These are phyloP conservation scores for Epinotia demarniana DNA, from an alignment of 2,888 invertebrate species.

Conservation along the genomic window DNA sequence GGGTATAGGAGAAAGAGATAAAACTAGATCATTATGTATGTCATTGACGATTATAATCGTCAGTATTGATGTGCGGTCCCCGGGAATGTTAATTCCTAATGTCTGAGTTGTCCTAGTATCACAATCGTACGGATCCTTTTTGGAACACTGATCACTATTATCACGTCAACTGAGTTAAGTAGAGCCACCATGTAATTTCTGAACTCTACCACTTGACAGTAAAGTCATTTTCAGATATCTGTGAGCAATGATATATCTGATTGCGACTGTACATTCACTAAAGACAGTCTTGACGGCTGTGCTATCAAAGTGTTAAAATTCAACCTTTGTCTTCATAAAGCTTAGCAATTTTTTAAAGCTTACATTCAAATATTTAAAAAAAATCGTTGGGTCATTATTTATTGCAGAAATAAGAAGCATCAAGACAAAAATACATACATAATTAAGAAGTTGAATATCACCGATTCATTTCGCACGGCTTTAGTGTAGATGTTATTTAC, in stretches of 20 bases:
- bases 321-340: no score
- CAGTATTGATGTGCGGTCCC: not conserved
- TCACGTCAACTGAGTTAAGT: no score
- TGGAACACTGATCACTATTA: no score
- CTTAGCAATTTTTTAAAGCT: not conserved
- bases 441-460: not conserved
- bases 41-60: no score
- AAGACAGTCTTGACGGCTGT: not conserved
- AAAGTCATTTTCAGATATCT: no score
- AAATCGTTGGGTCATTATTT: constrained; percentile 1
- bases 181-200: no score
- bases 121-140: not conserved
- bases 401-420: not conserved
- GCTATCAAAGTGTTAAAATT: not conserved
- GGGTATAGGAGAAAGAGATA: no score
- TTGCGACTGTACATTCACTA: not conserved
- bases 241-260: no score
- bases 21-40: no score
- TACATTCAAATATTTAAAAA: not conserved
- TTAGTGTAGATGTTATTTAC: not conserved
- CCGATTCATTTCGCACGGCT: not conserved
- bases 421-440: constrained; percentile 16
- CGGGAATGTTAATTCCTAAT: not conserved
- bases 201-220: no score
- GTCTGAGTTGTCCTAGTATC: not conserved